phyloP scores from a whole-genome alignment of 2,797 vertebrate species.

The Psittacula echo region DNA sequence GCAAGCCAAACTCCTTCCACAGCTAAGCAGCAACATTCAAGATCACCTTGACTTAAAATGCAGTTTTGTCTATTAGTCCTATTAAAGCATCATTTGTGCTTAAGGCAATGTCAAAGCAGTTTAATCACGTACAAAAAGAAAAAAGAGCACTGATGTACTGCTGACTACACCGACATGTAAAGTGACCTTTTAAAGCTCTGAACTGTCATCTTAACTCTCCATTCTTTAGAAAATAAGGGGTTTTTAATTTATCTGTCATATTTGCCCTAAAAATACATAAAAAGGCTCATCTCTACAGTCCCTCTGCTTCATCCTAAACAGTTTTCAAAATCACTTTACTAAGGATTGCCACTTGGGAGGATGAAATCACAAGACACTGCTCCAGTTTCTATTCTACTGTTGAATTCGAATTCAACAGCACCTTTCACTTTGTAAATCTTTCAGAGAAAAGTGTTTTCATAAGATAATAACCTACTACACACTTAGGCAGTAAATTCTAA shows the following conservation, averaged over 20 bases:
- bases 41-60: slow-evolving; percentile 22
- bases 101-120: slow-evolving; percentile 34
- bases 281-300: background rate
- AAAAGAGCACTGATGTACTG: background rate
- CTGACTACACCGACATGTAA: background rate
- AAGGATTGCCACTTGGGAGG: background rate
- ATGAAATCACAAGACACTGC: background rate
- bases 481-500: background rate
- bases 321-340: background rate
- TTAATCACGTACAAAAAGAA: background rate
- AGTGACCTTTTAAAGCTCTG: slow-evolving; percentile 19
- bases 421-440: background rate
- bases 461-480: background rate
- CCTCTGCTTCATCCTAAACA: background rate
- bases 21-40: background rate
- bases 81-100: slow-evolving; percentile 34
- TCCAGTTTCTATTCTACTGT: background rate
- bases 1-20: background rate
- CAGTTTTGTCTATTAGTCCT: slow-evolving; percentile 22
- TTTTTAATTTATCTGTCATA: background rate
- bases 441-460: background rate
- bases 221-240: background rate
- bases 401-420: background rate
- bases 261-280: background rate
- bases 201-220: background rate